Base-by-base conservation (phyloP, 2,797 vertebrate genomes). In the Hyperoplus immaculatus region DNA sequence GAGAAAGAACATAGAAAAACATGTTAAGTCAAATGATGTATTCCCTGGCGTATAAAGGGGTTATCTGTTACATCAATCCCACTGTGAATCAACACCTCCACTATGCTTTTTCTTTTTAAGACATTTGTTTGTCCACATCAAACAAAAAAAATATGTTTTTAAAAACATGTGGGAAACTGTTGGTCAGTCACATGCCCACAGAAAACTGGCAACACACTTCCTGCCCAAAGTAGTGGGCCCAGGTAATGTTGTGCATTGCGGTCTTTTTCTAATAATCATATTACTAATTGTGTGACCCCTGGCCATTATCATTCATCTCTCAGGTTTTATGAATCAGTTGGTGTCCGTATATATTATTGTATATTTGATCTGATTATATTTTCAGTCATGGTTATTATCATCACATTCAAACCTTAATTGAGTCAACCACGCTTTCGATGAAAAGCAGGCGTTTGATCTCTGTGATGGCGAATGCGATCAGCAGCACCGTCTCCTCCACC, bases 381-480 rank as follows among this genome's bases (percentile, higher is more conserved):
- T 29, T 29, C 29, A 29, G 29, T 61, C 3, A 58, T 65, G 11
- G 41, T 53, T 60, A 29, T 21, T 8, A 67, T 60, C 49, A 45
- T 64, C 29, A 21, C 36, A 16, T 46, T 64, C 78, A 67, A 57
- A 98, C 97, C 97, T 98, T 98, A 53, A 97, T 78, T 4, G 97
- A 97, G 87, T 98, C 96, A 49, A 96, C 70, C 3, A 97, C 69
- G 81, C 92, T 96, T 21, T 96, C 95, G 7, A 98, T 95, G 75
- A 98, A 96, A 82, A 97, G 90, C 64, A 97, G 96, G 43, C 95
- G 94, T 74, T 97, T 96, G 68, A 98, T 86, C 83, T 96, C 95
- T 3, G 92, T 94, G 73, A 95, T 64, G 0, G 92, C 92, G 4
- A 94, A 95, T 0, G 95, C 94, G 1, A 94, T 78, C 3, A 93